Evolutionary conservation across 2,113 vertebrate species (phyloP), one percentile per base, ranked within the genome.

Genomic region (Neofelis nebulosa): DNA sequence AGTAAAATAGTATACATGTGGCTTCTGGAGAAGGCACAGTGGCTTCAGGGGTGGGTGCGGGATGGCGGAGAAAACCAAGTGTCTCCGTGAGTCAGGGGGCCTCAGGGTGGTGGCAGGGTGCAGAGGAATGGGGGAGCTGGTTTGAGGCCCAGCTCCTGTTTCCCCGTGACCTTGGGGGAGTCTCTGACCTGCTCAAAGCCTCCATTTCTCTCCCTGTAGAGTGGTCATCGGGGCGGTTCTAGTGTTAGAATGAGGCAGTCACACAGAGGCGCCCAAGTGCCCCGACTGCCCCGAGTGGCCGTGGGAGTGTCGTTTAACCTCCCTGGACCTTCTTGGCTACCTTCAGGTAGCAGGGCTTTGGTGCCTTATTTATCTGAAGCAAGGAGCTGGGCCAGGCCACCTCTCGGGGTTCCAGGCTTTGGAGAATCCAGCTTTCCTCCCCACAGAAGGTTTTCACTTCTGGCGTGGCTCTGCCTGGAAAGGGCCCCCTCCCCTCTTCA

Each of bases 1-100:
- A 21, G 19, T 31, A 6, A 66, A 29, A 36, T 1, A 14, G 12
- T 1, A 4, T 27, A 11, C 36, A 4, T 1, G 0, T 0, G 4
- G 36, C 36, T 2, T 48, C 82, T 29, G 50, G 36, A 45, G 87
- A 45, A 48, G 7, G 18, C 12, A 0, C 36, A 0, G 9, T 15
- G 16, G 12, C 76, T 82, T 71, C 3, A 3, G 14, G 69, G 6
- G 8, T 25, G 15, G 14, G 36, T 10, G 31, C 14, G 27, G 74
- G 16, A 48, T 1, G 5, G 6, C 14, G 45, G 93, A 38, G 9
- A n/a, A 63, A 81, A 6, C 1, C 29, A 33, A 15, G 3, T 3
- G 4, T 14, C 69, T 41, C 33, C 1, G 0, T 2, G 7, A 48
- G 73, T 15, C 27, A 2, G 52, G 38, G 5, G 3, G 1, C 69